These are phyloP conservation scores for Saccostrea cuccullata DNA, from an alignment of 1,140 invertebrate genomes.

Conservation along the genomic window DNA sequence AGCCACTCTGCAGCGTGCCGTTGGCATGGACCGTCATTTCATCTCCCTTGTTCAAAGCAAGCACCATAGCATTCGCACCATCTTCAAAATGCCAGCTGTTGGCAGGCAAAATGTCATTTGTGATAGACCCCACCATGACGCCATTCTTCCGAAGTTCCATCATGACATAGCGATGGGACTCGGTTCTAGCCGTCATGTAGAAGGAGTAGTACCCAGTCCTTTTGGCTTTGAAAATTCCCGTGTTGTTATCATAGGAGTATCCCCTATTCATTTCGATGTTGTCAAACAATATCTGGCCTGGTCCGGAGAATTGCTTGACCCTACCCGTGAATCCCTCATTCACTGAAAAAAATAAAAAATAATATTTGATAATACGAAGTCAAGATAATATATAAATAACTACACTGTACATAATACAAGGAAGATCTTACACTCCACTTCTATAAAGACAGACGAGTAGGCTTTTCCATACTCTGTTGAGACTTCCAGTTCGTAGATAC, in stretches of 20 bases:
- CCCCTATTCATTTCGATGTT: not conserved
- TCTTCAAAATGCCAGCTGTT: not conserved
- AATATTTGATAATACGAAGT: not conserved
- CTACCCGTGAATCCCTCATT: not conserved
- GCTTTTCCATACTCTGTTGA: not conserved
- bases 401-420: not conserved
- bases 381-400: not conserved
- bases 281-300: not conserved
- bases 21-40: not conserved
- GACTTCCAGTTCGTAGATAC: not conserved
- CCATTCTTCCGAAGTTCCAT: conserved; percentile 4
- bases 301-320: not conserved
- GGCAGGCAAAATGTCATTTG: not conserved
- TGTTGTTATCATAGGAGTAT: not conserved
- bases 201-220: not conserved
- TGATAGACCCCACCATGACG: not conserved
- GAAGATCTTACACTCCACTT: not conserved
- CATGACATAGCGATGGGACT: not conserved
- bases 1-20: not conserved
- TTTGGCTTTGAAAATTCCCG: not conserved
- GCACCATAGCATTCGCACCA: not conserved
- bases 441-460: not conserved
- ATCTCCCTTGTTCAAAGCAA: not conserved
- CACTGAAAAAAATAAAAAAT: not conserved
- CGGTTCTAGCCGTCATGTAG: not conserved